phyloP scores from a whole-genome alignment of 2,113 vertebrate genomes.

The Gavialis gangeticus region DNA sequence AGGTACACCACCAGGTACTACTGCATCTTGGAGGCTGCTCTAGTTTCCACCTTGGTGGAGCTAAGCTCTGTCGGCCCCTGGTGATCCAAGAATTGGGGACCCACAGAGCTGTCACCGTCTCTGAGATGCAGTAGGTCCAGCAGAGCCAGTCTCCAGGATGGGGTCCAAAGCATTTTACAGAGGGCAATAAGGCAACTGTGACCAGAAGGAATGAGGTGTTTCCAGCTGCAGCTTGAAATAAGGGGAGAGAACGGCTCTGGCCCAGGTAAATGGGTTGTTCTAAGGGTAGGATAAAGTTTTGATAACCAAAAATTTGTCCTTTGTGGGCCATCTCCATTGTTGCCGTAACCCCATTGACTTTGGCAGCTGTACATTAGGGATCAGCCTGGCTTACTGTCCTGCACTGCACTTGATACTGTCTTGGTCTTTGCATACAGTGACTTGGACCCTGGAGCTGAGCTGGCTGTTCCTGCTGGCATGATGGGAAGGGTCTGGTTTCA shows the following conservation, averaged over 20 bases:
- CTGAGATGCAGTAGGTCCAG: background rate
- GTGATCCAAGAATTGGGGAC: background rate
- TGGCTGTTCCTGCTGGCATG: background rate
- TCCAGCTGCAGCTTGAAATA: background rate
- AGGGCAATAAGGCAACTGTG: background rate
- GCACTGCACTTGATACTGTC: background rate
- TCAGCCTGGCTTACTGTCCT: rapidly evolving
- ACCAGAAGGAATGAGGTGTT: background rate
- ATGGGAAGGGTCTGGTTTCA: background rate
- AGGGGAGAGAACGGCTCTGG: rapidly evolving
- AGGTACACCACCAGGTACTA: background rate
- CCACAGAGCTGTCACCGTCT: background rate
- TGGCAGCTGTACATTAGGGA: background rate
- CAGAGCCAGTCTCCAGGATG: background rate
- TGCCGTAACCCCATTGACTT: background rate
- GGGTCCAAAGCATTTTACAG: background rate
- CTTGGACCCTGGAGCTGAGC: background rate
- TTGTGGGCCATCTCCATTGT: rapidly evolving
- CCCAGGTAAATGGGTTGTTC: background rate
- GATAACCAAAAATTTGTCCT: background rate
- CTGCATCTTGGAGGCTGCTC: background rate
- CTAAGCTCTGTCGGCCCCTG: background rate
- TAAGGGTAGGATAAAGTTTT: background rate
- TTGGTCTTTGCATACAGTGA: background rate
- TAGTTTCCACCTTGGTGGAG: background rate